Evolutionary conservation across 2,888 invertebrate species (phyloP).

Genomic region (Hyles lineata): DNA sequence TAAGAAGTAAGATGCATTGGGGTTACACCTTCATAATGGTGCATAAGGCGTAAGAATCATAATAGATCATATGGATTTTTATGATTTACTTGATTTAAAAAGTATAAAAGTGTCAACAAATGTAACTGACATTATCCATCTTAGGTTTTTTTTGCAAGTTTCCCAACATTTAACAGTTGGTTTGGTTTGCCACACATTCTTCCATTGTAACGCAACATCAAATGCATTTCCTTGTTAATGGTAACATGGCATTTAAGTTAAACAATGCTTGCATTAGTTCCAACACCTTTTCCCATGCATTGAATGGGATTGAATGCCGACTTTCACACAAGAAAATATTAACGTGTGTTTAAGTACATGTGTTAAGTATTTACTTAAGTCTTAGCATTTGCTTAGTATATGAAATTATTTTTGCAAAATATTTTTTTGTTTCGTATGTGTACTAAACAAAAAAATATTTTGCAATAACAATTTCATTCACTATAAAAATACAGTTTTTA

Average conservation of each 20-base stretch:
- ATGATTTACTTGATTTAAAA: too few species aligned
- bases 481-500: too few species aligned
- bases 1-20: too few species aligned
- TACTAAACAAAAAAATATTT: too few species aligned
- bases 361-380: not conserved
- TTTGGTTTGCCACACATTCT: not conserved
- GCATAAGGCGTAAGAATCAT: too few species aligned
- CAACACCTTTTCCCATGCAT: slow-evolving; percentile 1
- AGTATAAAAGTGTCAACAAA: not conserved
- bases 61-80: too few species aligned
- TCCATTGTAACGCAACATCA: slow-evolving; percentile 3
- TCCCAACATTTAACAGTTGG: not conserved
- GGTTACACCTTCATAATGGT: too few species aligned
- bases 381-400: too few species aligned
- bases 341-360: not conserved
- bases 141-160: slow-evolving; percentile 5
- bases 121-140: slow-evolving; percentile 6
- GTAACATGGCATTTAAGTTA: not conserved
- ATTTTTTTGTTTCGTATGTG: too few species aligned
- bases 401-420: too few species aligned
- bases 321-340: slow-evolving; percentile 13
- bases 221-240: slow-evolving; percentile 9
- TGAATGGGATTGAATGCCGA: slow-evolving; percentile 4
- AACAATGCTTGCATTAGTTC: slow-evolving; percentile 18
- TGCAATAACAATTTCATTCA: too few species aligned